These are phyloP conservation scores for Phenacoccus solenopsis DNA, from an alignment of 1,140 invertebrate species.

Conservation along the genomic window DNA sequence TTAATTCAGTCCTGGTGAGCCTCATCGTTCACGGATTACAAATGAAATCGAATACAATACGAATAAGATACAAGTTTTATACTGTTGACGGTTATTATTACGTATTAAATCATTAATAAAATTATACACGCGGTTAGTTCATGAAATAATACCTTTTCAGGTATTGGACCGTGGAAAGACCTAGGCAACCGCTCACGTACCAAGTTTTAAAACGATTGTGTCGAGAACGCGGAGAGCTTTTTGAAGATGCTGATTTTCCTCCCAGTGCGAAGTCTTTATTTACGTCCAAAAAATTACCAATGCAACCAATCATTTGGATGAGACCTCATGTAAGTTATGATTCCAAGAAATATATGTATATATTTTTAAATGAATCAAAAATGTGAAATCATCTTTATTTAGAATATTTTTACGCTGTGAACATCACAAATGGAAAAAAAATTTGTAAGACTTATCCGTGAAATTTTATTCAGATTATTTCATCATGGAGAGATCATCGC, in stretches of 20 bases:
- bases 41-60: too few species aligned
- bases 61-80: too few species aligned
- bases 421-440: neutral
- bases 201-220: constrained; percentile 41
- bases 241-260: constrained; percentile 55
- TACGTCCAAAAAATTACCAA: constrained; percentile 41
- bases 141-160: too few species aligned
- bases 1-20: too few species aligned
- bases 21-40: too few species aligned
- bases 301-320: constrained; percentile 45
- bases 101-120: too few species aligned
- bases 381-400: neutral
- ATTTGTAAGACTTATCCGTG: neutral
- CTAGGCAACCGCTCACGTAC: constrained; percentile 36
- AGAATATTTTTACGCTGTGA: neutral
- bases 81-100: too few species aligned
- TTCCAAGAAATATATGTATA: too few species aligned
- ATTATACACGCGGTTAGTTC: too few species aligned
- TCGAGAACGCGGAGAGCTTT: constrained; percentile 43
- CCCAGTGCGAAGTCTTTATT: constrained; percentile 42
- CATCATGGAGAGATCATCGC: too few species aligned
- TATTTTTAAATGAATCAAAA: too few species aligned
- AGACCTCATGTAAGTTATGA: constrained; percentile 44
- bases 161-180: constrained; percentile 45
- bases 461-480: too few species aligned